Base-by-base conservation (phyloP, 2,888 invertebrate species). In the Mellilla xanthometata region DNA sequence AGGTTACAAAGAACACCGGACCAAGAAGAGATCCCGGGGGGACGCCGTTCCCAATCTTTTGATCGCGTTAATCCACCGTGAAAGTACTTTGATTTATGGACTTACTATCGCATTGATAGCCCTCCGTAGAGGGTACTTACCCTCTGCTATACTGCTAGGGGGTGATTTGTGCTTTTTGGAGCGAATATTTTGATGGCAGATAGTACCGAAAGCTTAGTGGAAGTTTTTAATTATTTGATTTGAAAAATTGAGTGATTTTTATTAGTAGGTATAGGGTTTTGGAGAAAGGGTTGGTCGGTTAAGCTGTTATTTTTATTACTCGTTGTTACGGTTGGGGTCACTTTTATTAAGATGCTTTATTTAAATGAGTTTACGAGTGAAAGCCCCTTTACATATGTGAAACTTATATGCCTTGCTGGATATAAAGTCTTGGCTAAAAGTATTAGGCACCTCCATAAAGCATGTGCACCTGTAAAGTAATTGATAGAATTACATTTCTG, bases 11-110 rank as follows among this genome's bases (percentile, higher is more conserved):
- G 30, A 49, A 26, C 12, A 45, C 26, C 8, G 52, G 50, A 8
- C 50, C 50, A 11, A 40, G 47, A 12, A 15, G 23, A 24, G 34
- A 5, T 34, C 49, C 55, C 45, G 22, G 24, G 38, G 40, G 33
- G 29, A 52, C 44, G 24, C 54, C 52, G 43, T 53, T 52, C 44
- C 53, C 45, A 54, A 19, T 63, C 57, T 60, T 62, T 65, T 68
- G 60, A 56, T 42, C 60, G 53, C 54, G 65, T 55, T 67, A 70
- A 75, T 73, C 59, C 65, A 62, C 68, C 72, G 69, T 74, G 60
- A 73, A 75, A 72, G 65, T 51, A 59, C 51, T 63, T 58, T 71
- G 73, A 76, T 71, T 68, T 69, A 75, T 70, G 40, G 59, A 44
- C 50, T 60, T 62, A 41, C 42, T 36, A 49, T 52, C 36, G 41